Evolutionary conservation across 2,797 vertebrate genomes (phyloP), one percentile per base, ranked within the genome.

Genomic region (Tokudaia tokunoshimensis): DNA sequence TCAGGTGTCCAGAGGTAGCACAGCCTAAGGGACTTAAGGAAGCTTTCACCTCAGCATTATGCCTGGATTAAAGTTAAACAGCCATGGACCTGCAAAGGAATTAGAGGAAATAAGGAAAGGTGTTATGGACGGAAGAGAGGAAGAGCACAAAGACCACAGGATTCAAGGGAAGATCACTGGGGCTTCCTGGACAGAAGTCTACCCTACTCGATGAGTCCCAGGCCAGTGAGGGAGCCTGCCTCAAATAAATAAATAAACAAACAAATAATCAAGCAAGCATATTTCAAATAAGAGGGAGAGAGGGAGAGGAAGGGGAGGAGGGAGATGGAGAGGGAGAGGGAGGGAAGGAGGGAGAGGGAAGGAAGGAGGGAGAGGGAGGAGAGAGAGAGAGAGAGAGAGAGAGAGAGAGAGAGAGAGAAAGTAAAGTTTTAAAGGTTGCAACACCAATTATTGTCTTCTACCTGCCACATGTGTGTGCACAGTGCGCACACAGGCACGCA

Each of bases 401-500:
- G 41, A 41, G 41, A 41, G 41, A 41, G 41, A 41, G 41, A 41
- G 41, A 41, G 14, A 67, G 63, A 34, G 5, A 15, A 1, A 2
- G 31, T 26, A 76, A 47, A 26, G 26, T 76, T 76, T 19, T 17
- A 65, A 52, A 72, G 34, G 22, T 52, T 26, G 17, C 12, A n/a
- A 15, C 13, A 37, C 22, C 22, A 11, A 10, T 55, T n/a, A 52
- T 74, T 41, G 24, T 87, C 85, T 57, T 72, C 20, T 72, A 65
- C 13, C 34, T 29, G 1, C 13, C 20, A n/a, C 6, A n/a, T 14
- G 3, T 13, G 3, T 2, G 3, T n/a, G 6, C 17, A 11, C 17
- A 4, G 31, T 34, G 13, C 19, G 57, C 57, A 59, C 37, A 31
- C 26, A 65, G 19, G 47, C 37, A 19, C 15, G 24, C 19, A 47